A percentile compares a stretch with the other conserved stretches of the same genome.
phyloP scores from a whole-genome alignment of 2,888 invertebrate genomes.

The Orthonychiurus folsomi region DNA sequence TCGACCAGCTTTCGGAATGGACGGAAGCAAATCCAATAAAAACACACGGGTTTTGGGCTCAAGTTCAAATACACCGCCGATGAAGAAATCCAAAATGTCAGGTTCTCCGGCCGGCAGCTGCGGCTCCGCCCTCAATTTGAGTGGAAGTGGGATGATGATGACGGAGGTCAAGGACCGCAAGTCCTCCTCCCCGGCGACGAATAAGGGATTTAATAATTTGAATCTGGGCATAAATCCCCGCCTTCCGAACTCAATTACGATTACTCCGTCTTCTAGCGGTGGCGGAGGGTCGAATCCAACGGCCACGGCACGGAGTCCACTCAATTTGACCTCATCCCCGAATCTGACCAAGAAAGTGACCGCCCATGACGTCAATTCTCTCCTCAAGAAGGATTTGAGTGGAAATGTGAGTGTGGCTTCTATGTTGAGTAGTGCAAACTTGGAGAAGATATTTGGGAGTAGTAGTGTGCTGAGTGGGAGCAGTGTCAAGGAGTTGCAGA shows the following conservation, averaged over 20 bases:
- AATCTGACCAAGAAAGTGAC: constrained; percentile 4
- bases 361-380: constrained; percentile 15
- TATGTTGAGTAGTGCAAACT: too few relatives aligned
- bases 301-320: not conserved
- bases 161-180: constrained; percentile 24
- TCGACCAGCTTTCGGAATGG: too few relatives aligned
- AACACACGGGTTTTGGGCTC: too few relatives aligned
- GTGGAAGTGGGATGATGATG: constrained; percentile 27
- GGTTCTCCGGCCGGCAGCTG: not conserved
- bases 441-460: too few relatives aligned
- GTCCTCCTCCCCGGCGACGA: not conserved
- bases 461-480: too few relatives aligned
- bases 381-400: too few relatives aligned
- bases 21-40: too few relatives aligned
- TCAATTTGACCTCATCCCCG: not conserved
- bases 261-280: not conserved
- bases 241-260: constrained; percentile 13
- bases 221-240: constrained; percentile 6
- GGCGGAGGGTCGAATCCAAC: constrained; percentile 3
- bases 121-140: not conserved
- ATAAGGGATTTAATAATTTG: constrained; percentile 10
- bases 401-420: too few relatives aligned
- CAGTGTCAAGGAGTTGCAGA: too few relatives aligned
- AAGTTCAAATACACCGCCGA: too few relatives aligned
- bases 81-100: too few relatives aligned